A percentile compares a stretch with the other conserved stretches of the same genome.
phyloP scores from a whole-genome alignment of 2,797 vertebrate genomes.

The Semotilus atromaculatus region DNA sequence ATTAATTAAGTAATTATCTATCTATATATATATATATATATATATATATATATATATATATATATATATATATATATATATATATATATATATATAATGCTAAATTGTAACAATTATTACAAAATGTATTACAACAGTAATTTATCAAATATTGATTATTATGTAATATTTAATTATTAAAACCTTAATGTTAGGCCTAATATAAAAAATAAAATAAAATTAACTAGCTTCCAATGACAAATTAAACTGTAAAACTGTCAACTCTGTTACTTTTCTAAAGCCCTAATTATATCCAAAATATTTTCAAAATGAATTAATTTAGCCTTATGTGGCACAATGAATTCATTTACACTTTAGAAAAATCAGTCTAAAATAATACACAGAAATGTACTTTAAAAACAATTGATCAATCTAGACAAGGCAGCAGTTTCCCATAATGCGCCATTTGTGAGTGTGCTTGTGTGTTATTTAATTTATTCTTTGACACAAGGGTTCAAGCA shows the following conservation, averaged over 20 bases:
- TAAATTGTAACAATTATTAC: background rate
- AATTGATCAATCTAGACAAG: background rate
- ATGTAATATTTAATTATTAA: background rate
- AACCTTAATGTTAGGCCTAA: background rate
- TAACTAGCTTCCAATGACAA: background rate
- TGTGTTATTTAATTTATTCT: background rate
- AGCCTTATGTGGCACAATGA: background rate
- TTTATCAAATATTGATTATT: background rate
- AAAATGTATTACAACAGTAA: background rate
- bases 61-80: background rate
- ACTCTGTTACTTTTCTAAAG: background rate
- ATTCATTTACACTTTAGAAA: background rate
- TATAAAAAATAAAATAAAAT: background rate
- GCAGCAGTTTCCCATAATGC: background rate
- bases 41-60: background rate
- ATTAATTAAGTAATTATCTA: background rate
- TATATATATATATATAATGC: background rate
- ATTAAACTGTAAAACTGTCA: background rate
- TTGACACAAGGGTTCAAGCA: background rate
- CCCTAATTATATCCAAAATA: background rate
- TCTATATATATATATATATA: background rate
- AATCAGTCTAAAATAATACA: slow-evolving; percentile 5
- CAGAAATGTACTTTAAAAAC: background rate
- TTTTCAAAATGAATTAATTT: background rate
- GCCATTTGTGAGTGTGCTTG: background rate